These are phyloP conservation scores for Autographa gamma DNA, from an alignment of 2,888 invertebrate species.

Conservation along the genomic window DNA sequence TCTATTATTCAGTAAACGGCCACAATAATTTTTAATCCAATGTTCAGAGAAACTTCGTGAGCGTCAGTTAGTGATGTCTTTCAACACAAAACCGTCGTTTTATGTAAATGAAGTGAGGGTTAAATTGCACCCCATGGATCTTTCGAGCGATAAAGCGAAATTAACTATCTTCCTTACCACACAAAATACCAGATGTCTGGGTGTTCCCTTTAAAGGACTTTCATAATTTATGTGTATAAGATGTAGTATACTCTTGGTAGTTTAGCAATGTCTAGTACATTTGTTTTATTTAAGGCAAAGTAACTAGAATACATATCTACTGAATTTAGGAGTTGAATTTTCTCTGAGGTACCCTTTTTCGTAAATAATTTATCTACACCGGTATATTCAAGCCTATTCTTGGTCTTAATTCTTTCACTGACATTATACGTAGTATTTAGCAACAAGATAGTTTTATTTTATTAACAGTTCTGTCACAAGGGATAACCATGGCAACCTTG, in stretches of 20 bases:
- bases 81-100: constrained; percentile 55
- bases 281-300: background rate
- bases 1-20: constrained; percentile 52
- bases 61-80: constrained; percentile 53
- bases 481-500: too few species aligned
- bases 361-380: background rate
- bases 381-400: background rate
- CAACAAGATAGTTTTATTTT: too few species aligned
- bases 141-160: constrained; percentile 54
- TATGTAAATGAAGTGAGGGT: constrained; percentile 57
- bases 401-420: background rate
- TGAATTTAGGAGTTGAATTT: background rate
- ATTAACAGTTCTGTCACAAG: too few species aligned
- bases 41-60: constrained; percentile 46
- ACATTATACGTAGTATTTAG: too few species aligned
- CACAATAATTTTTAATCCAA: constrained; percentile 50
- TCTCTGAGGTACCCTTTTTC: background rate
- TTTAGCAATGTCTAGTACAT: background rate
- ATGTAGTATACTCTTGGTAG: background rate
- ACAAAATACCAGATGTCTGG: constrained; percentile 49
- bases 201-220: constrained; percentile 10
- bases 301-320: constrained; percentile 1
- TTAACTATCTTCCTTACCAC: constrained; percentile 55
- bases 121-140: constrained; percentile 57
- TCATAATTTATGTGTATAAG: constrained; percentile 16